Conservation (phyloP, 2,888 invertebrate genomes). For the Erebia ligea region DNA sequence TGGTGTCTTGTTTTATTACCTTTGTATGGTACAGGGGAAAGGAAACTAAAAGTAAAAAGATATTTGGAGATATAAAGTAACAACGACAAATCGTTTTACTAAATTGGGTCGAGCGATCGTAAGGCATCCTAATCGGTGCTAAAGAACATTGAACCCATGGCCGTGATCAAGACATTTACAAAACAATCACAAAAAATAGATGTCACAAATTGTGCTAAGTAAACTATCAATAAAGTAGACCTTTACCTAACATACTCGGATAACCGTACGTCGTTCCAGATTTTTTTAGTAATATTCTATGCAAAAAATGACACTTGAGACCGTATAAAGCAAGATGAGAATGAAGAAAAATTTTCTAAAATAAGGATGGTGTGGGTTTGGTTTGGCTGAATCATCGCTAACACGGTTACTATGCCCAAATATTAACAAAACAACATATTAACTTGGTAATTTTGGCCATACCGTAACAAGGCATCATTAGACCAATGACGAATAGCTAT, state of each 20-base stretch:
- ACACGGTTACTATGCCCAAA: slow-evolving; percentile 62
- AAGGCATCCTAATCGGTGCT: slow-evolving; percentile 28
- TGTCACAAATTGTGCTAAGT: slow-evolving; percentile 34
- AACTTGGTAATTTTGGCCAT: slow-evolving; percentile 49
- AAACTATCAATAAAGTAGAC: slow-evolving; percentile 30
- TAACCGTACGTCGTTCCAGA: slow-evolving; percentile 42
- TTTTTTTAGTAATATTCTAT: slow-evolving; percentile 34
- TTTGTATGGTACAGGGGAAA: not conserved
- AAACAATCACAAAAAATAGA: slow-evolving; percentile 30
- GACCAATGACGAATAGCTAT: slow-evolving; percentile 13
- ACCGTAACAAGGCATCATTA: slow-evolving; percentile 21
- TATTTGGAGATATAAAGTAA: slow-evolving; percentile 20
- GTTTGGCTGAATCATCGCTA: slow-evolving; percentile 61
- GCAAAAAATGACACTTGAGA: slow-evolving; percentile 35
- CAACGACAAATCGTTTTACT: slow-evolving; percentile 26
- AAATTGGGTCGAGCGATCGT: slow-evolving; percentile 30
- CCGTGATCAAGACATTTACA: slow-evolving; percentile 30
- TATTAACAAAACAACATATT: slow-evolving; percentile 56
- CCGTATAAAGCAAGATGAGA: slow-evolving; percentile 37
- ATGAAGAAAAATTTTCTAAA: slow-evolving; percentile 37
- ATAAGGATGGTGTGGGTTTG: slow-evolving; percentile 57
- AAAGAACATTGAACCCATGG: slow-evolving; percentile 28
- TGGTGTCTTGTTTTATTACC: too few relatives aligned
- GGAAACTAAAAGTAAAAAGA: slow-evolving; percentile 18
- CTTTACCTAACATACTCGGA: slow-evolving; percentile 29